Base-by-base conservation (phyloP, 2,888 invertebrate genomes). In the Oxystoma pomonae region DNA sequence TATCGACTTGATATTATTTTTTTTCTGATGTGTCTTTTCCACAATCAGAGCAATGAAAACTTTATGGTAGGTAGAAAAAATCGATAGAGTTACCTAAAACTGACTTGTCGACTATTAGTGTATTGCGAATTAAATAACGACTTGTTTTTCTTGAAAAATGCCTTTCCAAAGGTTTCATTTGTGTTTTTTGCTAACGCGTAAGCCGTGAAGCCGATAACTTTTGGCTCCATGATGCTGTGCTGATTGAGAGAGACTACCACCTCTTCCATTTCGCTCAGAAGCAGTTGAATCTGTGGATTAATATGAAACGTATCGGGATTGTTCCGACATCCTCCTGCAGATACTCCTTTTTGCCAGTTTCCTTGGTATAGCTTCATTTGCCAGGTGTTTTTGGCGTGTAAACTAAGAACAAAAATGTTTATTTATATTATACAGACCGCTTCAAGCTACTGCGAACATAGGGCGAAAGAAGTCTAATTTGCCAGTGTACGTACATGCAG, bases 241-340 rank as follows among this genome's bases (percentile, higher is more conserved):
- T 95, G 95, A 77, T 92, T 92, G 12, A 96, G 81, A 0, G 93
- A 93, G 59, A 96, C 88, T 16, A 95, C 87, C 1, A 93, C 88
- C 78, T 91, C 91, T 75, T 91, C 91, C 81, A 87, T 86, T 76
- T 94, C 94, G 72, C 87, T 88, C 22, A 95, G 79, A 56, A 88
- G 85, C 57, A 96, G 78, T 73, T 94, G 89, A 52, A 96, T 83
- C 82, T 96, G 95, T 0, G 96, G 96, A 80, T 96, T 96, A 76
- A 94, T 92, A 78, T 95, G 94, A 78, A 96, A 95, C 52, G 94
- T 94, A 76, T 94, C 92, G 86, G 88, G 89, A 78, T 94, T 91
- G 80, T 95, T 95, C 70, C 94, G 83, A 78, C 95, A 95, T 49
- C 95, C 95, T 1, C 95, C 95, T 0, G 94, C 94, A 0, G 93